Base-by-base conservation (phyloP, 2,797 vertebrate genomes). In the Catostomus latipinnis region DNA sequence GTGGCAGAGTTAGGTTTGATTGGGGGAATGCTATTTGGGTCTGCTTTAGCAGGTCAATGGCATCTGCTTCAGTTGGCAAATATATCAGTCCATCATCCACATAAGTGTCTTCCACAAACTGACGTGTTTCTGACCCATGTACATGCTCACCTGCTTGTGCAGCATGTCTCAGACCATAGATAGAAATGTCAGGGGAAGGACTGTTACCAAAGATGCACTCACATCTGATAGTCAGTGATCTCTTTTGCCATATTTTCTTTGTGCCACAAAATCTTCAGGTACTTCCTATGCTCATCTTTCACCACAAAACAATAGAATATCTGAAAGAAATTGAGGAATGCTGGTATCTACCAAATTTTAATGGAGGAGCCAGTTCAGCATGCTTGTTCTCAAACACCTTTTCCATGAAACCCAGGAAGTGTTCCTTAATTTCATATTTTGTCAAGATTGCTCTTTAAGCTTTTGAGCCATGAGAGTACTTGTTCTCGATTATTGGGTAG, bases 351-450 rank as follows among this genome's bases (percentile, higher is more conserved):
- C 22, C 22, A 22, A 22, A 22, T 22, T 22, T 22, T 22, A 34
- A 14, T 52, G 54, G 18, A 46, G 71, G 60, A 8, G 82, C 71
- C 5, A 5, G 1, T 48, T 72, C 61, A 4, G 62, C 48, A 1
- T 82, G 68, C 2, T 62, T 54, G 4, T 61, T 82, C 6, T 49
- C 48, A 11, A 82, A 78, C 1, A 52, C 72, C 6, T 61, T 82
- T 3, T 73, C n/a, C 75, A 78, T 67, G 13, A 78, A 73, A 12
- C 74, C 74, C 9, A 78, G 16, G 18, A n/a, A 82, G 9, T 78
- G 68, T n/a, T 71, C 68, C 22, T 49, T 82, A 60, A 73, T 77
- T 6, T 77, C 68, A 1, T 3, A 54, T 73, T 34, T 52, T 78
- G 43, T 61, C 68, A 8, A 82, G 12, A 1, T 34, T 34, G 22